Evolutionary conservation across 2,797 vertebrate genomes (phyloP).

Genomic region (Streptopelia turtur): DNA sequence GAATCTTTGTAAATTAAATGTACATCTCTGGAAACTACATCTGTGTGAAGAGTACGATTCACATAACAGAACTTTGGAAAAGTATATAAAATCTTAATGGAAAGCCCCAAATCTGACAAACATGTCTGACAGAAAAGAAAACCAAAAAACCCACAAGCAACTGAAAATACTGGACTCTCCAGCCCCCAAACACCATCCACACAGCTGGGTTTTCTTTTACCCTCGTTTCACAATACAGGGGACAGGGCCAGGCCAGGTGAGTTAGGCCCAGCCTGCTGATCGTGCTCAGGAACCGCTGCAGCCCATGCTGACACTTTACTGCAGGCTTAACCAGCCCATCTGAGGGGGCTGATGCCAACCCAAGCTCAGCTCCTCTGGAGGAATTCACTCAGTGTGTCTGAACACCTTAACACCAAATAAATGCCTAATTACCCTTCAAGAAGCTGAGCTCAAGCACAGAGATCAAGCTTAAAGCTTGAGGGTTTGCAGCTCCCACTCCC

Average conservation of each 20-base stretch:
- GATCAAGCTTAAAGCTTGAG: neutral
- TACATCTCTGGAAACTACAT: neutral
- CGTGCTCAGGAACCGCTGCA: neutral
- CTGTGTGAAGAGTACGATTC: neutral
- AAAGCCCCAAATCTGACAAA: neutral
- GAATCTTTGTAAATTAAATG: neutral
- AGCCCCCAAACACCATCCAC: neutral
- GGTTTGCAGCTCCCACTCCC: neutral
- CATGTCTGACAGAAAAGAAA: neutral
- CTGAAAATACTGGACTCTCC: neutral
- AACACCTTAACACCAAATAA: neutral
- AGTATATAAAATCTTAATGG: neutral
- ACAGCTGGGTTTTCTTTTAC: neutral
- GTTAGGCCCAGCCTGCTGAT: neutral
- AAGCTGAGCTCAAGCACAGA: neutral
- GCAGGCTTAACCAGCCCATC: neutral
- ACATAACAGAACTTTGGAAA: neutral
- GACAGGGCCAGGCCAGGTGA: fast-evolving
- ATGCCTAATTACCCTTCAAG: neutral
- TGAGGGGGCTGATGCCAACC: neutral
- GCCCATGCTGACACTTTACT: neutral
- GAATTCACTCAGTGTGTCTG: neutral
- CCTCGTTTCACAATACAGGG: neutral
- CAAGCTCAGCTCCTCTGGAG: neutral
- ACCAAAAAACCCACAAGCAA: neutral